A percentile compares a stretch with the other conserved stretches of the same genome.
Conservation (phyloP, 2,797 vertebrate species). For the Pempheris klunzingeri region DNA sequence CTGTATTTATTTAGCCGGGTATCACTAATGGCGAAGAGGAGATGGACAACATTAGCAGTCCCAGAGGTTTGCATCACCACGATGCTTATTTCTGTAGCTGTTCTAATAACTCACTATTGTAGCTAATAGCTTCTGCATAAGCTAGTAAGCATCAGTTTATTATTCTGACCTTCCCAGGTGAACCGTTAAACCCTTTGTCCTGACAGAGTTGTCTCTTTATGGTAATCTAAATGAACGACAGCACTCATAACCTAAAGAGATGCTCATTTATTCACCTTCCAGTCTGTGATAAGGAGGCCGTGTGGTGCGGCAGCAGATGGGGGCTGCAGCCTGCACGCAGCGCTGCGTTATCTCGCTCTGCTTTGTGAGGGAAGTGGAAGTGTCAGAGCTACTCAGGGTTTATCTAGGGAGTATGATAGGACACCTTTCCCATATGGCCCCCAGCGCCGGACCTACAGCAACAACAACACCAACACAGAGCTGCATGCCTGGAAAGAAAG, state of each 20-base stretch:
- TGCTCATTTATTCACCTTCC: constrained; percentile 61
- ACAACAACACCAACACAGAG: constrained; percentile 55
- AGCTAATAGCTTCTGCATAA: background rate
- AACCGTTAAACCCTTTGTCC: too few relatives aligned
- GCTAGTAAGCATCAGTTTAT: background rate
- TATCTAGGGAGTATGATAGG: constrained; percentile 77
- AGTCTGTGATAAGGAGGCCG: constrained; percentile 57
- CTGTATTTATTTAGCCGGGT: background rate
- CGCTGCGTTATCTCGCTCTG: constrained; percentile 73
- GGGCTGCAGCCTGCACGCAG: constrained; percentile 49
- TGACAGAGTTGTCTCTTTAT: too few relatives aligned
- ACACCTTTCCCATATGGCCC: constrained; percentile 68
- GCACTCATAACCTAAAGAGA: constrained; percentile 45
- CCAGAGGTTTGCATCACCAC: background rate
- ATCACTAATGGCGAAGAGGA: background rate
- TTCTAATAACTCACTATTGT: background rate
- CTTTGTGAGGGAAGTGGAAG: constrained; percentile 82
- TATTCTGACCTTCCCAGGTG: background rate
- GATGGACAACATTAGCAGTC: background rate
- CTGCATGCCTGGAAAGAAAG: constrained; percentile 32
- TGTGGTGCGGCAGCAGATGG: constrained; percentile 29
- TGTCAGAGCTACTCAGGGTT: constrained; percentile 75
- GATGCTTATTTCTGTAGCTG: too few relatives aligned
- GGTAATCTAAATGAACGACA: constrained; percentile 35
- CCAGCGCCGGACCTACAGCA: constrained; percentile 41